Base-by-base conservation (phyloP, 1,140 invertebrate species). In the Drosophila athabasca region DNA sequence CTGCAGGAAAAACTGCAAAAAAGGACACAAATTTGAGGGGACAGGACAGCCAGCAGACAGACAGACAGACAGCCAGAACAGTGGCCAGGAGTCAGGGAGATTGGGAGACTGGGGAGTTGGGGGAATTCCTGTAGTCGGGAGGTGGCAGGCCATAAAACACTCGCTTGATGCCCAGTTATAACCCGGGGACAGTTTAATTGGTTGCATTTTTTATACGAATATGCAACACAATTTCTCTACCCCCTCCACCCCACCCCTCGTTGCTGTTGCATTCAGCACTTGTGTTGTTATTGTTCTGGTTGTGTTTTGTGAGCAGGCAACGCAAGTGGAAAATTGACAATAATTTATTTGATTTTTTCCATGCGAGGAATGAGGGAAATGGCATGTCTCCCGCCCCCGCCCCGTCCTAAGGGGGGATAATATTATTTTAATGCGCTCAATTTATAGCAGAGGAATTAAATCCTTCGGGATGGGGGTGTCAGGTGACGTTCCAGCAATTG, bases 131-230 rank as follows among this genome's bases (percentile, higher is more conserved):
- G 11, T 11, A 39, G 35, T 39, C 35, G 11, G 66, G 55, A 61
- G 62, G 72, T 75, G 62, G 64, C 74, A 49, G 61, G 64, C 80
- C 70, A 90, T 90, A 90, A 90, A 90, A 90, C 81, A 90, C 72
- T 90, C 76, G 77, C 71, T 78, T 90, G 88, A 89, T 83, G 78
- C 74, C 57, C 88, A 79, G 83, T 90, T 90, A 77, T 88, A 90
- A 82, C 84, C 80, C 83, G 84, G 88, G 90, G 88, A 90, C 88
- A 90, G 88, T 90, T 90, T 90, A 90, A 90, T 90, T 90, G 88
- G 79, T 69, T 90, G 81, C 82, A 90, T 82, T 90, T 90, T 90
- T 90, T 87, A 79, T 79, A 62, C 77, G 65, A 26, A 26, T 69
- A 70, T 78, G 74, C 81, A 77, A 71, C 73, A 67, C 52, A 69